phyloP scores from a whole-genome alignment of 2,113 vertebrate species.

The Coturnix japonica region DNA sequence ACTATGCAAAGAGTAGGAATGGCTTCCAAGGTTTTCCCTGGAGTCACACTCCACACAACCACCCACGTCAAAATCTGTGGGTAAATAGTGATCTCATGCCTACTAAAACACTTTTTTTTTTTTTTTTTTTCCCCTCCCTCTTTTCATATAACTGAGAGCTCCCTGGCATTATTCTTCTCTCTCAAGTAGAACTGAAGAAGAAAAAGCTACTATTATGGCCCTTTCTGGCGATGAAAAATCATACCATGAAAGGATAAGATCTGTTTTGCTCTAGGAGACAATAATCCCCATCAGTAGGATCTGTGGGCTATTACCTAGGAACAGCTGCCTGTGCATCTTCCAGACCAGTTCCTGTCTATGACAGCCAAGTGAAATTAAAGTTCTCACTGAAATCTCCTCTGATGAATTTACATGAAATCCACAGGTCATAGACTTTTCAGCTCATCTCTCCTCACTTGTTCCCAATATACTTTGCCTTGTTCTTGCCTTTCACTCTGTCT shows the following conservation, averaged over 20 bases:
- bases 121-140: fast-evolving
- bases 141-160: fast-evolving
- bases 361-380: background rate
- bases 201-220: background rate
- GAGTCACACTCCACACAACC: background rate
- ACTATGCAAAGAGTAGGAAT: background rate
- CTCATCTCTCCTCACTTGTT: background rate
- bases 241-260: background rate
- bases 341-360: background rate
- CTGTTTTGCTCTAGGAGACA: background rate
- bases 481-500: background rate
- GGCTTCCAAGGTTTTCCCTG: background rate
- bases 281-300: background rate
- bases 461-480: background rate
- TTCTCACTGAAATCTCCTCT: background rate
- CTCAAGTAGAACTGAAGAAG: background rate
- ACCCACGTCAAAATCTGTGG: background rate
- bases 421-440: background rate
- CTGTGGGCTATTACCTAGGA: background rate
- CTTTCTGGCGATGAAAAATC: background rate
- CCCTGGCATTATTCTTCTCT: fast-evolving
- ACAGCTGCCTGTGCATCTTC: background rate
- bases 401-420: background rate
- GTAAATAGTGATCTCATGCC: background rate
- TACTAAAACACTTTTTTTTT: fast-evolving